Conservation (phyloP, 2,113 vertebrate species). For the Lates calcarifer region DNA sequence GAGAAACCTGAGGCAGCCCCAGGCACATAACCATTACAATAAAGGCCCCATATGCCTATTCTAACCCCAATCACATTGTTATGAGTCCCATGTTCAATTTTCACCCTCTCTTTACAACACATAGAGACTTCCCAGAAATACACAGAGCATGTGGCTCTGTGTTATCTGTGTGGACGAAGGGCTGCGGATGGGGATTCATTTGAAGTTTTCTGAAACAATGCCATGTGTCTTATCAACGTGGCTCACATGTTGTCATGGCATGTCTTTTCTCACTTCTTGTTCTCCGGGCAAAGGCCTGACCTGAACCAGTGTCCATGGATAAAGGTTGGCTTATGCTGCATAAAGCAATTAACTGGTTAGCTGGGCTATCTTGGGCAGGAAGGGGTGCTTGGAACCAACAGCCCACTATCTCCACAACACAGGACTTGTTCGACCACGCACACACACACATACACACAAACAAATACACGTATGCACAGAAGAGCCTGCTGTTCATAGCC, state of each 20-base stretch:
- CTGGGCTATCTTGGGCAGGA: slow-evolving; percentile 28
- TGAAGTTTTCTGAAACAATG: slow-evolving; percentile 42
- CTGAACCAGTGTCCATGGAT: background rate
- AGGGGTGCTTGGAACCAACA: slow-evolving; percentile 21
- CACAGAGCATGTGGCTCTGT: slow-evolving; percentile 13
- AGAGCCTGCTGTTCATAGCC: slow-evolving; percentile 33
- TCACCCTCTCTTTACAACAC: slow-evolving; percentile 32
- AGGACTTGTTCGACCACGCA: slow-evolving; percentile 28
- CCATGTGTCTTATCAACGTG: slow-evolving; percentile 18
- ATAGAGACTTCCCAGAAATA: slow-evolving; percentile 10
- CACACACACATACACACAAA: slow-evolving; percentile 17
- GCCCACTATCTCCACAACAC: slow-evolving; percentile 39
- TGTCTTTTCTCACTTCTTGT: slow-evolving; percentile 25
- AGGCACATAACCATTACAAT: slow-evolving; percentile 46
- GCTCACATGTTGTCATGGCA: slow-evolving; percentile 35
- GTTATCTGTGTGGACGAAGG: slow-evolving; percentile 9
- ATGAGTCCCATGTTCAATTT: slow-evolving; percentile 20
- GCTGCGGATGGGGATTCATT: background rate
- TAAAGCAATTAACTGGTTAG: slow-evolving; percentile 34
- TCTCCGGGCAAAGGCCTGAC: background rate
- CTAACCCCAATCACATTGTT: slow-evolving; percentile 40
- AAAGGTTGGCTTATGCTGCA: background rate
- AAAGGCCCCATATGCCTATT: slow-evolving; percentile 45
- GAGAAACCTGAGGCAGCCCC: slow-evolving; percentile 50
- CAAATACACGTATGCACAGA: slow-evolving; percentile 23